Evolutionary conservation across 1,140 invertebrate genomes (phyloP).

Genomic region (Drosophila murphyi): DNA sequence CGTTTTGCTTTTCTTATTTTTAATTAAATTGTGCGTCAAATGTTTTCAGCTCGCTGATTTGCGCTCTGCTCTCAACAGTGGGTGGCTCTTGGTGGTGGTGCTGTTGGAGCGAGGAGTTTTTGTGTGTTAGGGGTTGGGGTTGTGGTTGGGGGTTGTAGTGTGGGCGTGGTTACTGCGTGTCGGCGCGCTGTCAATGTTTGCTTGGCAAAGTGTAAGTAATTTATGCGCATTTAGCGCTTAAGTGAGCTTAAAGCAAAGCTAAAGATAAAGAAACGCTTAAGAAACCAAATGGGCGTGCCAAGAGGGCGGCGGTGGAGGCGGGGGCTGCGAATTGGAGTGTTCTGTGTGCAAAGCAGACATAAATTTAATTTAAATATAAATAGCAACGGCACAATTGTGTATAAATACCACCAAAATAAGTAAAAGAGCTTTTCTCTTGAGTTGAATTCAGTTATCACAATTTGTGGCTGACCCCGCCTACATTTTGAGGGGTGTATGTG

Average conservation of each 20-base stretch:
- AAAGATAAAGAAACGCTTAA: slow-evolving; percentile 49
- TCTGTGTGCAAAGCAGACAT: too few species aligned
- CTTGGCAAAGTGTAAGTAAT: slow-evolving; percentile 81
- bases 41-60: slow-evolving; percentile 73
- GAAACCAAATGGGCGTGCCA: slow-evolving; percentile 26
- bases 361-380: slow-evolving; percentile 6
- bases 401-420: slow-evolving; percentile 2
- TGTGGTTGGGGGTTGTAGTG: slow-evolving; percentile 1
- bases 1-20: slow-evolving; percentile 51
- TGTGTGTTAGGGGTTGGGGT: slow-evolving; percentile 9
- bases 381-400: not conserved
- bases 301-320: not conserved
- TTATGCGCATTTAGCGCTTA: slow-evolving; percentile 81
- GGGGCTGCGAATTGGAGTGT: not conserved
- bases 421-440: not conserved
- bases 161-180: slow-evolving; percentile 44
- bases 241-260: slow-evolving; percentile 71
- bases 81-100: not conserved
- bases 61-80: slow-evolving; percentile 7
- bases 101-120: slow-evolving; percentile 18
- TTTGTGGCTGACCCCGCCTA: not conserved
- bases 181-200: slow-evolving; percentile 72
- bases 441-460: slow-evolving; percentile 4
- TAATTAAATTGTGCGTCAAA: slow-evolving; percentile 83
- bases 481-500: not conserved